These are phyloP conservation scores for Notocelia uddmanniana DNA, from an alignment of 2,888 invertebrate species.

Conservation along the genomic window DNA sequence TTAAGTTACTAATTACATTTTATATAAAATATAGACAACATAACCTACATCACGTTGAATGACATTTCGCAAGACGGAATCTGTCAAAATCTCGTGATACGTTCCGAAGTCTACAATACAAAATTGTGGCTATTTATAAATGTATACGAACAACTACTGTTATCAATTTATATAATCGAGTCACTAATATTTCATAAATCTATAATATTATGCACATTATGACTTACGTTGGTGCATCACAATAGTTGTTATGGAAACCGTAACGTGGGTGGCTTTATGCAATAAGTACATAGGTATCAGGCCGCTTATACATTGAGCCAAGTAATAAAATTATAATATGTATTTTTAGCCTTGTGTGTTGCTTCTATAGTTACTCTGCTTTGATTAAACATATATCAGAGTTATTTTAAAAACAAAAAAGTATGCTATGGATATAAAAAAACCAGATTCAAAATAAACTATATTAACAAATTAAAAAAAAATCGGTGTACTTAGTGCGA, in stretches of 20 bases:
- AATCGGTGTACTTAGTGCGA: no score
- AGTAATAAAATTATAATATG: no score
- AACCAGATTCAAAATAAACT: no score
- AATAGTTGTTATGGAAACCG: conserved; percentile 47
- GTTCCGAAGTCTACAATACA: conserved; percentile 32
- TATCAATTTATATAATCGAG: not conserved
- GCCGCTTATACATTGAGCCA: no score
- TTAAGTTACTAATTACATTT: conserved; percentile 83
- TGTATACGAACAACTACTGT: not conserved
- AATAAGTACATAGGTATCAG: not conserved
- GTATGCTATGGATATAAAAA: no score
- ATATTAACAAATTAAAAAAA: no score
- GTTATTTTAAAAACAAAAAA: no score
- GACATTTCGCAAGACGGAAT: conserved; percentile 64
- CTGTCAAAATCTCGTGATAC: conserved; percentile 54
- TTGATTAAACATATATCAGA: no score
- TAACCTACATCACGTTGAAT: conserved; percentile 72
- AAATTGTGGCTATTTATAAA: not conserved
- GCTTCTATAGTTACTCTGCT: no score
- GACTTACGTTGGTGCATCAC: conserved; percentile 36
- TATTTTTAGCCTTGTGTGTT: no score
- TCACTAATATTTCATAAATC: not conserved
- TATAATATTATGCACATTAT: not conserved
- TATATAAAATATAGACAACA: conserved; percentile 77
- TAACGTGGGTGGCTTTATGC: conserved; percentile 10